Conservation (phyloP, 2,888 invertebrate species). For the Oscheius sp. region DNA sequence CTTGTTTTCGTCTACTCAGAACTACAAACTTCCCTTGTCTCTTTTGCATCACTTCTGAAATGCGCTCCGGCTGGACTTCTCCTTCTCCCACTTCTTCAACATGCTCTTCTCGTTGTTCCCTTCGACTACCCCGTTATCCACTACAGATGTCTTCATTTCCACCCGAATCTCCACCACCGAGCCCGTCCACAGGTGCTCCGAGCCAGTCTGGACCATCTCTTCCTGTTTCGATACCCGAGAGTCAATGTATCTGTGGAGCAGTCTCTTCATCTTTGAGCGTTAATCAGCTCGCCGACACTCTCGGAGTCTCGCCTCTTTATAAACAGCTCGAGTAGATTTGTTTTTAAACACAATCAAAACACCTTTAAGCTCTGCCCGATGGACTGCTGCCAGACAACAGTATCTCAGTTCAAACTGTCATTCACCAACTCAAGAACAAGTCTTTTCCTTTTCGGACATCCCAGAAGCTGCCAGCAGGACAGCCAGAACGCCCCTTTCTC, state of each 20-base stretch:
- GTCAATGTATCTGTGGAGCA: constrained; percentile 31
- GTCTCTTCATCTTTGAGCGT: constrained; percentile 51
- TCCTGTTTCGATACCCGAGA: constrained; percentile 20
- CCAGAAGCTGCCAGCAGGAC: constrained; percentile 15
- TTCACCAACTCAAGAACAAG: constrained; percentile 61
- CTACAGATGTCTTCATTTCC: constrained; percentile 4
- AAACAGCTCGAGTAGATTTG: constrained; percentile 69
- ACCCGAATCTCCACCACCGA: constrained; percentile 33
- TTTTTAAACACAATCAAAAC: neutral
- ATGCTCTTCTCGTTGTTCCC: neutral
- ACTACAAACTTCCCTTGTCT: neutral
- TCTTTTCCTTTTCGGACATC: constrained; percentile 38
- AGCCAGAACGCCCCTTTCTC: constrained; percentile 61
- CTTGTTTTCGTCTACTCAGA: neutral
- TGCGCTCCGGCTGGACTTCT: constrained; percentile 5
- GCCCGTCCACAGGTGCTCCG: constrained; percentile 5
- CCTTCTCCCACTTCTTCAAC: neutral
- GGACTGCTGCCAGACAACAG: constrained; percentile 70
- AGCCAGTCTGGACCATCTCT: neutral
- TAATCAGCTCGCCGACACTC: constrained; percentile 68
- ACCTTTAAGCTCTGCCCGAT: constrained; percentile 63
- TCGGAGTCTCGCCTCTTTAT: constrained; percentile 71
- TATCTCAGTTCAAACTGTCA: constrained; percentile 70
- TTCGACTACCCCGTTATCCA: neutral
- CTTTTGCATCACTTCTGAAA: constrained; percentile 19